A percentile compares a stretch with the other conserved stretches of the same genome.
Evolutionary conservation across 2,113 vertebrate genomes (phyloP).

Genomic region (Phalacrocorax pelagicus): DNA sequence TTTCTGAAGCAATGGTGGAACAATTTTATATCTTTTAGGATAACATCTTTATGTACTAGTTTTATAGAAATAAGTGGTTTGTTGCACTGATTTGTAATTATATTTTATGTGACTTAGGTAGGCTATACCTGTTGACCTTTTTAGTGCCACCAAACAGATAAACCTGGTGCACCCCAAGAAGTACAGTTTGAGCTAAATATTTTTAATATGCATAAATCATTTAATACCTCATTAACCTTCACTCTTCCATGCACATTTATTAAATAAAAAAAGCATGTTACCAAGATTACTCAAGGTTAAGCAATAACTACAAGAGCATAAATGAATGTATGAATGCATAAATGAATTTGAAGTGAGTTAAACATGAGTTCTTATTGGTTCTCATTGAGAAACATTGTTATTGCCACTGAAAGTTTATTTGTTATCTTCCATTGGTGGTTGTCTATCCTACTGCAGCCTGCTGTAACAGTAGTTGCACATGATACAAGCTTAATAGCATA

Average conservation of each 20-base stretch:
- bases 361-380: background rate
- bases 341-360: background rate
- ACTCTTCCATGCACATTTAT: background rate
- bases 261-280: conserved; percentile 16
- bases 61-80: background rate
- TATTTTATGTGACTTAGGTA: background rate
- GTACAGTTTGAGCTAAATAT: background rate
- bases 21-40: background rate
- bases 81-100: background rate
- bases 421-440: background rate
- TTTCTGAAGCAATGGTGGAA: background rate
- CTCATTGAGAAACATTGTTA: background rate
- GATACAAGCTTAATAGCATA: background rate
- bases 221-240: conserved; percentile 26
- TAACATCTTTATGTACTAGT: background rate
- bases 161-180: conserved; percentile 1
- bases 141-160: background rate
- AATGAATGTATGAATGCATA: background rate
- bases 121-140: background rate
- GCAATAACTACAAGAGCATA: background rate
- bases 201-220: conserved; percentile 44
- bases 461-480: background rate
- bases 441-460: background rate
- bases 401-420: background rate
- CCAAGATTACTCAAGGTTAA: conserved; percentile 20